Conservation (phyloP, 2,113 vertebrate genomes). For the Cyphomyrus plagiostoma region DNA sequence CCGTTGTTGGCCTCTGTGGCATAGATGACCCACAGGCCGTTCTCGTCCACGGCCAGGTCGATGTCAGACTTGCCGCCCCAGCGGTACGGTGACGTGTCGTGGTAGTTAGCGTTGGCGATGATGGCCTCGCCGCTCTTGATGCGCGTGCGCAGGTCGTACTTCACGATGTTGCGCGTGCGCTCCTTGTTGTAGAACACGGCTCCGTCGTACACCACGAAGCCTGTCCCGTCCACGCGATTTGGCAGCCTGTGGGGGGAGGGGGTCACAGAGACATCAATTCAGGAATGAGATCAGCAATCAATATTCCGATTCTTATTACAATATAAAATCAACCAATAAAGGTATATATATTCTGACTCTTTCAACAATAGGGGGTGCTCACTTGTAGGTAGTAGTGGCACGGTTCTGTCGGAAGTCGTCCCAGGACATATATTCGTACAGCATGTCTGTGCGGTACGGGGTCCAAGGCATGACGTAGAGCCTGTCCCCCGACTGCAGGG, state of each 20-base stretch:
- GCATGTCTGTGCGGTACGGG: conserved; percentile 86
- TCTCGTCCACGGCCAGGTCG: conserved; percentile 88
- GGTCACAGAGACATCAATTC: not conserved
- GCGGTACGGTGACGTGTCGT: conserved; percentile 88
- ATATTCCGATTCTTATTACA: not conserved
- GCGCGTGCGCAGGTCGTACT: conserved; percentile 85
- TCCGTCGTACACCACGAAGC: conserved; percentile 89
- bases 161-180: conserved; percentile 87
- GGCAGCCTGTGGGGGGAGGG: conserved; percentile 61
- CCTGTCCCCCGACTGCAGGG: conserved; percentile 84
- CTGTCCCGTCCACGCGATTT: conserved; percentile 85
- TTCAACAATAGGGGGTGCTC: conserved; percentile 33
- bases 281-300: not conserved
- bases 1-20: conserved; percentile 86
- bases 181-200: conserved; percentile 97
- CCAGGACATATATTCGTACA: conserved; percentile 87
- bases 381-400: conserved; percentile 84
- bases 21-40: conserved; percentile 89
- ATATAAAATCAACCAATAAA: not conserved
- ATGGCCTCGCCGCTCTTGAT: conserved; percentile 94
- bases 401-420: conserved; percentile 79
- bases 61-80: conserved; percentile 94
- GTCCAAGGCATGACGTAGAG: conserved; percentile 94
- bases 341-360: not conserved
- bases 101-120: conserved; percentile 87